Conservation (phyloP, 2,888 invertebrate genomes). For the Ceriagrion tenellum region DNA sequence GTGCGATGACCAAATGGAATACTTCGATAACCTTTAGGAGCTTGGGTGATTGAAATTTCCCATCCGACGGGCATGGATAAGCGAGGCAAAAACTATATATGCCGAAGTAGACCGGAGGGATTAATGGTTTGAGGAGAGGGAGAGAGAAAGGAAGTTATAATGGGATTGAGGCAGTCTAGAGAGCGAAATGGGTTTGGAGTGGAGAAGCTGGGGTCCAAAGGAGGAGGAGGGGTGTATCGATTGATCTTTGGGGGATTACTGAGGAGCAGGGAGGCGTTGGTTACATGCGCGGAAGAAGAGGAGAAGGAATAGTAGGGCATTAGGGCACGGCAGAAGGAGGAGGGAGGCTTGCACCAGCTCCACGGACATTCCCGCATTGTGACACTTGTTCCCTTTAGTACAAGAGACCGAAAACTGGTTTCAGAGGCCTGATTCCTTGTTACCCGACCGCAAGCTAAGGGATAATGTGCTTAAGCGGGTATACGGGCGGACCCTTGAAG, state of each 20-base stretch:
- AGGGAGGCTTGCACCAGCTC: too few species aligned
- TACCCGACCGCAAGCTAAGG: background rate
- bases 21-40: background rate
- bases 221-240: background rate
- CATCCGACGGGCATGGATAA: background rate
- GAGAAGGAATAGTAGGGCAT: background rate
- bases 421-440: background rate
- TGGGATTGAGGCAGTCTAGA: background rate
- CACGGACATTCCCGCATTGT: background rate
- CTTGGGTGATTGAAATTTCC: background rate
- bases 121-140: too few species aligned
- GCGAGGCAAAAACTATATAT: too few species aligned
- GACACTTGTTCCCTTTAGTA: background rate
- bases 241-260: background rate
- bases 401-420: background rate
- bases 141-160: background rate
- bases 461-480: background rate
- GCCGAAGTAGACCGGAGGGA: too few species aligned
- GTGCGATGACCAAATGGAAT: background rate
- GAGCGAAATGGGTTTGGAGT: background rate
- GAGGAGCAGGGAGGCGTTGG: background rate
- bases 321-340: too few species aligned
- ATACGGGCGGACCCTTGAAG: background rate
- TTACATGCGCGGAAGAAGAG: background rate
- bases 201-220: background rate